Evolutionary conservation across 2,797 vertebrate genomes (phyloP), one percentile per base, ranked within the genome.

Genomic region (Trachurus trachurus): DNA sequence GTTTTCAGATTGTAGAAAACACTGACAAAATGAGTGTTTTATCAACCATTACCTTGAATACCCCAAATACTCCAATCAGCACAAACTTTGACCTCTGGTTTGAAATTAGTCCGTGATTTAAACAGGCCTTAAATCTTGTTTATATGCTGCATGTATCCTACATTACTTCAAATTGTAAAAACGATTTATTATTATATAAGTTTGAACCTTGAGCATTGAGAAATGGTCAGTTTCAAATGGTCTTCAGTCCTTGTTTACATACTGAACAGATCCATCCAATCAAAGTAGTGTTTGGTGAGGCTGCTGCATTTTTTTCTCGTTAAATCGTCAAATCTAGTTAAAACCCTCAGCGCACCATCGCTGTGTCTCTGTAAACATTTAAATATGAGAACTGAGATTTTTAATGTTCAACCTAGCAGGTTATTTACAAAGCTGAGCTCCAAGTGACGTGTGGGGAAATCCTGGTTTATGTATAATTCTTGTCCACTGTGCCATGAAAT

Each of bases 401-500:
- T 53, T 3, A n/a, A 22, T 42, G n/a, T 15, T 68, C 45, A 42
- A 58, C 4, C 12, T 5, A 37, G 9, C 29, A 56, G 42, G n/a
- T 53, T 60, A 21, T 42, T 15, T 26, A 52, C 1, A 5, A 60
- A n/a, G n/a, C n/a, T n/a, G n/a, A 47, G 26, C 66, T 58, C 74
- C 50, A 44, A 29, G 2, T 59, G 44, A 42, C 4, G 44, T 4
- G 49, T 17, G 15, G 13, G 44, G 12, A 49, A 60, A 62, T 40
- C 34, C 9, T 60, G 42, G 29, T 65, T 71, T 9, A 34, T 67
- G 53, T 42, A 68, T 31, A 39, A 67, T 53, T 16, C 47, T 9
- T 5, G 16, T 64, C 3, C 3, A 50, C 60, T 68, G 68, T 82
- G 68, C 65, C 82, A 60, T 74, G 15, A 73, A 9, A 56, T 40